Percentiles rank a stretch among this genome's conserved stretches.
These are phyloP conservation scores for Coelogynopora nodosa DNA, from an alignment of 2,888 invertebrate genomes.

Conservation along the genomic window DNA sequence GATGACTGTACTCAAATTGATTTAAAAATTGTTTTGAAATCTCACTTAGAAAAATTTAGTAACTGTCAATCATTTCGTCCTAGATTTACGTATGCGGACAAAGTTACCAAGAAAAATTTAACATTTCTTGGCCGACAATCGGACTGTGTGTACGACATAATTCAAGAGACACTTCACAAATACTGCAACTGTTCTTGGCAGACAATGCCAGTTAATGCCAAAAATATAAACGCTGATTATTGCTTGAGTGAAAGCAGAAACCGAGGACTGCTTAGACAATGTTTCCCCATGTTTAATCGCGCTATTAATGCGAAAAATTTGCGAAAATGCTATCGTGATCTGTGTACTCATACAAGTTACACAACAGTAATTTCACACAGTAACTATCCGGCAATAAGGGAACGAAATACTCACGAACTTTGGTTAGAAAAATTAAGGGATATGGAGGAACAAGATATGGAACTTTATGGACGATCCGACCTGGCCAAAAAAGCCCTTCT, in stretches of 20 bases:
- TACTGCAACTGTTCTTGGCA: conserved; percentile 32
- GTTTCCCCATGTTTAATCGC: background rate
- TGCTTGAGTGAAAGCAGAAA: background rate
- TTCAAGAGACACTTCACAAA: conserved; percentile 17
- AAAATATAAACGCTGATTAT: background rate
- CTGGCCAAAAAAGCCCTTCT: conserved; percentile 29
- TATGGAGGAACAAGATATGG: conserved; percentile 33
- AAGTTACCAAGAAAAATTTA: conserved; percentile 1
- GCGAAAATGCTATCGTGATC: conserved; percentile 25
- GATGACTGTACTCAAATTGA: conserved; percentile 45
- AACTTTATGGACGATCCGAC: conserved; percentile 39
- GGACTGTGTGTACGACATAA: conserved; percentile 42
- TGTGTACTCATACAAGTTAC: conserved; percentile 39
- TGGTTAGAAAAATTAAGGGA: conserved; percentile 35
- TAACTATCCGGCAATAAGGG: conserved; percentile 45
- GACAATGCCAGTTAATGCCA: conserved; percentile 25
- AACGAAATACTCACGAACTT: conserved; percentile 39
- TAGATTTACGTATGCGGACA: conserved; percentile 36
- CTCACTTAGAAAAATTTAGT: conserved; percentile 37
- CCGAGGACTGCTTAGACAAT: background rate
- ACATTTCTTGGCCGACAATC: conserved; percentile 32
- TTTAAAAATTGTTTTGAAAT: conserved; percentile 42
- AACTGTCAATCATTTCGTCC: conserved; percentile 41
- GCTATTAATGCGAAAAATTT: background rate
- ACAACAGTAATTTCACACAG: conserved; percentile 41